These are phyloP conservation scores for Halocynthia aurantium DNA, from an alignment of 23 tunicate genomes.

Conservation along the genomic window DNA sequence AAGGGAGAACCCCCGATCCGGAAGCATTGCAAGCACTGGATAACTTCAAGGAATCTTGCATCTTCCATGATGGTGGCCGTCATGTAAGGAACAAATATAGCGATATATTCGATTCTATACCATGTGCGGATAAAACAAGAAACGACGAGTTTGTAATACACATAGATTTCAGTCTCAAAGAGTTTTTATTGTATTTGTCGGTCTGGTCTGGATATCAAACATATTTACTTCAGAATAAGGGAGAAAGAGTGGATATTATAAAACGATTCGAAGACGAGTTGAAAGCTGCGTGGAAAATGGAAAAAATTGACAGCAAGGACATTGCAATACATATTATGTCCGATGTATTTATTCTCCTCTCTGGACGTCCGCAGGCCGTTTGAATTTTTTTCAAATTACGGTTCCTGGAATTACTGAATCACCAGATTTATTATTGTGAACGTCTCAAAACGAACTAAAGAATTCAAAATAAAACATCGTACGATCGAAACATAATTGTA, in stretches of 20 bases:
- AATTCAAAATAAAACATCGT: too few species aligned
- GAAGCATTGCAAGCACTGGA: background rate
- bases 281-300: background rate
- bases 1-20: background rate
- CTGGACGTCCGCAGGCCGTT: constrained; percentile 1
- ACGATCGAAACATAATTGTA: too few species aligned
- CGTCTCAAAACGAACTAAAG: too few species aligned
- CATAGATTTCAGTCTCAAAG: background rate
- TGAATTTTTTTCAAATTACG: too few species aligned
- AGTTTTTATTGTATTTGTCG: constrained; percentile 14
- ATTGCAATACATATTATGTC: background rate
- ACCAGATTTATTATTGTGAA: too few species aligned
- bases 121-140: background rate
- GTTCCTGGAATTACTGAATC: too few species aligned
- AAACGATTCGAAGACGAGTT: background rate
- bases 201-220: constrained; percentile 27
- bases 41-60: background rate
- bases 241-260: background rate
- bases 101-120: constrained; percentile 10
- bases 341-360: constrained; percentile 3
- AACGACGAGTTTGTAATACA: background rate
- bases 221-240: background rate
- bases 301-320: background rate
- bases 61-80: background rate
- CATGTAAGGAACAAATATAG: constrained; percentile 13